Evolutionary conservation across 2,888 invertebrate species (phyloP).

Genomic region (Troilus luridus): DNA sequence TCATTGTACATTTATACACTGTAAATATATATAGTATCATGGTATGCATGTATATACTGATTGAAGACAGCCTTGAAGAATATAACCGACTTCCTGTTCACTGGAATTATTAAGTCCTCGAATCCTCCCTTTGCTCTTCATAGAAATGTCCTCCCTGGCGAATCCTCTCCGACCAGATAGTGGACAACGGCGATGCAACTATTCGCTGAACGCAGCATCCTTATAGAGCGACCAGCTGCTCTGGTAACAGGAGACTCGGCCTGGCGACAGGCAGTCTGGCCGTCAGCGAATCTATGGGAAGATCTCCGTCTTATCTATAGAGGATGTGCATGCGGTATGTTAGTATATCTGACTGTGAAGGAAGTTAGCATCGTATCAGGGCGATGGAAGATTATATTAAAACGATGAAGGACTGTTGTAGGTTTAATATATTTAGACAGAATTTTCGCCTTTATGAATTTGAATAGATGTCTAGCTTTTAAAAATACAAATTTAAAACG

Average conservation of each 20-base stretch:
- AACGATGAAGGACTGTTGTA: too few species aligned
- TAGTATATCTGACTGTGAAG: not conserved
- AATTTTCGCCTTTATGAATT: too few species aligned
- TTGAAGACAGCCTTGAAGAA: too few species aligned
- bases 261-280: conserved; percentile 44
- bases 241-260: conserved; percentile 12
- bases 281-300: conserved; percentile 47
- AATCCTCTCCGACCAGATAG: not conserved
- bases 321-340: conserved; percentile 7
- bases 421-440: too few species aligned
- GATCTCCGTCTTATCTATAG: not conserved
- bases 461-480: too few species aligned
- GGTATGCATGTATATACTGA: too few species aligned
- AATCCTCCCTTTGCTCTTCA: not conserved
- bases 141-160: not conserved
- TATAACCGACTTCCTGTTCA: not conserved
- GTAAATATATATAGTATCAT: too few species aligned
- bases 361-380: not conserved
- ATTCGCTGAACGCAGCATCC: conserved; percentile 40
- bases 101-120: not conserved
- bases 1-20: too few species aligned
- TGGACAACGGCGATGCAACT: conserved; percentile 1
- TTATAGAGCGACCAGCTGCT: conserved; percentile 39
- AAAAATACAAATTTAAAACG: too few species aligned
- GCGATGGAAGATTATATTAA: too few species aligned